Percentiles rank a stretch among this genome's conserved stretches.
Conservation (phyloP, 2,797 vertebrate species). For the Siniperca obscura region DNA sequence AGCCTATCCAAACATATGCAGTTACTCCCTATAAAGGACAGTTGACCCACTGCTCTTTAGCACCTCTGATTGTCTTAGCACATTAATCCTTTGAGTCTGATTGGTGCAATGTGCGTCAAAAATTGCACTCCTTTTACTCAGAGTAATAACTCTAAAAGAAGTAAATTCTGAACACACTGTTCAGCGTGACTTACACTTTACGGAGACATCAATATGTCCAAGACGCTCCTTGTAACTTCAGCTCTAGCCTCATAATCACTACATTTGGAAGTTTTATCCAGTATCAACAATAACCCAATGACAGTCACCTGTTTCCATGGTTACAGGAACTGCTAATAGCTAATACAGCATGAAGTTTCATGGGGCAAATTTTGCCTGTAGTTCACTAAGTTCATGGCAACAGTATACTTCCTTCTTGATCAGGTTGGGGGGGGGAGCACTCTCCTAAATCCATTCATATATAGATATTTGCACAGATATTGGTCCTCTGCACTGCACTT, state of each 20-base stretch:
- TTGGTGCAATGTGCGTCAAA: neutral
- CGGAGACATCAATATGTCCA: neutral
- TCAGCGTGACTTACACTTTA: neutral
- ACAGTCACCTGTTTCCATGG: neutral
- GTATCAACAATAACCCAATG: neutral
- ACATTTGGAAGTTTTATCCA: neutral
- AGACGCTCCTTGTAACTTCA: neutral
- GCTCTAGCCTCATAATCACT: neutral
- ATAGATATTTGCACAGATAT: neutral
- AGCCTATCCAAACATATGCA: neutral
- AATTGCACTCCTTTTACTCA: neutral
- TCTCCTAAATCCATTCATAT: neutral
- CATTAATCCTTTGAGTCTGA: constrained; percentile 14
- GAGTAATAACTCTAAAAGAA: no score
- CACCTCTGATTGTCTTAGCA: neutral
- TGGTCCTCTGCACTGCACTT: neutral
- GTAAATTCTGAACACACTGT: no score
- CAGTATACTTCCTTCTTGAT: neutral
- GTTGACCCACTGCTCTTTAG: neutral
- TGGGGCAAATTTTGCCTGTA: neutral
- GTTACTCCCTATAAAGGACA: neutral
- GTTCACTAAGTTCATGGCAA: neutral
- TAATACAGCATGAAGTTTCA: neutral
- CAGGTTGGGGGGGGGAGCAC: no score
- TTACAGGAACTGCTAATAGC: neutral